Evolutionary conservation across 1,140 invertebrate genomes (phyloP), one percentile per base, ranked within the genome.

Genomic region (Drosophila tropicalis): DNA sequence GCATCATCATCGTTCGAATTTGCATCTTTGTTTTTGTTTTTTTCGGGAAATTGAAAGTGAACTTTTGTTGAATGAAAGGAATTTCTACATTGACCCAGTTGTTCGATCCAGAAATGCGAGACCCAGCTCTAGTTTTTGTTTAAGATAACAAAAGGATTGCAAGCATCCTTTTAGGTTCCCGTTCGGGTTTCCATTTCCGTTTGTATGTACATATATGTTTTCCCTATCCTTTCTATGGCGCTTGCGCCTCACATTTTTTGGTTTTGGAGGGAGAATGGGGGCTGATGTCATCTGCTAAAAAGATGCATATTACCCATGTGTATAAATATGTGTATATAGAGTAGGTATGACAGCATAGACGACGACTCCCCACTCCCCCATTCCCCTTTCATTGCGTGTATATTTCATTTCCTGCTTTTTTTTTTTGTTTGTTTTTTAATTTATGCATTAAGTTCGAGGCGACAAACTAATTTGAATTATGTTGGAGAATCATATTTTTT

Each of bases 281-380:
- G 44, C 44, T 87, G 83, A 87, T 87, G 83, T 87, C 83, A 87
- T 89, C 76, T 83, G 65, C 12, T 22, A 19, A 51, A 51, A 51
- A 51, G 44, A 51, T 51, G 64, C 57, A 57, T 41, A 55, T 32
- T 62, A 65, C 32, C 73, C 63, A 75, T 75, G 71, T 75, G n/a
- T n/a, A n/a, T n/a, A n/a, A n/a, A n/a, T n/a, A 75, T 67, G 19
- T 12, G 22, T 22, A 22, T 40, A 12, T 9, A n/a, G 25, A 17
- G 17, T 51, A 12, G 47, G n/a, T 40, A 32, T 36, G 40, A 34
- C 36, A 12, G n/a, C 63, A 58, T 60, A 71, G 22, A 47, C 36
- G 65, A 51, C 62, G 65, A 51, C 62, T 58, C 81, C 66, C 76
- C 68, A n/a, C 36, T 1, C 36, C 36, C 66, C 76, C 68, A n/a